A percentile compares a stretch with the other conserved stretches of the same genome.
These are phyloP conservation scores for Drosophila virilis DNA, from an alignment of 1,140 invertebrate genomes.

Conservation along the genomic window DNA sequence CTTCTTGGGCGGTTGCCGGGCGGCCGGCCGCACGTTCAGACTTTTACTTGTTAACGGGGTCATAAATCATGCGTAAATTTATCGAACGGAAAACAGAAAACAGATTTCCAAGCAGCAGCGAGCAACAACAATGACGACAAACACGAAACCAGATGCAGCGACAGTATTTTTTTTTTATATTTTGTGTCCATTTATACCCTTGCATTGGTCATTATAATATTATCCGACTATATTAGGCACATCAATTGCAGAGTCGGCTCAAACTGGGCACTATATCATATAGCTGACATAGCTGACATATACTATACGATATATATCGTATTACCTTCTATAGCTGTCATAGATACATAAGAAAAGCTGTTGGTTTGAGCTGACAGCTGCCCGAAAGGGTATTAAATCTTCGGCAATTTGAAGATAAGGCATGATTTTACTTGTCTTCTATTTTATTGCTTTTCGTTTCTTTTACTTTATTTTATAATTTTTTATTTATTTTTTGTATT, in stretches of 20 bases:
- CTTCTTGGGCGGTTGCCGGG: slow-evolving; percentile 50
- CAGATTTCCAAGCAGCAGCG: slow-evolving; percentile 66
- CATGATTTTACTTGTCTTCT: not conserved
- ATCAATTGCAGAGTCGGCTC: not conserved
- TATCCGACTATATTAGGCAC: not conserved
- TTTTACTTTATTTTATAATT: not conserved
- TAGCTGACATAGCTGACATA: too few relatives aligned
- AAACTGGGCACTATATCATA: too few relatives aligned
- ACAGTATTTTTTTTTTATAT: slow-evolving; percentile 33
- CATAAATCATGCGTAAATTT: slow-evolving; percentile 83
- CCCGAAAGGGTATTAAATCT: too few relatives aligned
- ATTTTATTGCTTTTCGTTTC: not conserved
- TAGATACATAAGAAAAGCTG: too few relatives aligned
- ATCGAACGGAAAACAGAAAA: slow-evolving; percentile 81
- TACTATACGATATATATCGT: too few relatives aligned
- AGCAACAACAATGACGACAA: slow-evolving; percentile 53
- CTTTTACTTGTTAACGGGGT: slow-evolving; percentile 81
- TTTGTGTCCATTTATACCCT: not conserved
- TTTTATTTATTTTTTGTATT: not conserved
- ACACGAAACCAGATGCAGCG: slow-evolving; percentile 44
- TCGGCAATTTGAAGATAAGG: too few relatives aligned
- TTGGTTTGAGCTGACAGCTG: too few relatives aligned
- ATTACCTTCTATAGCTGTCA: too few relatives aligned
- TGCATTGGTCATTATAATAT: not conserved
- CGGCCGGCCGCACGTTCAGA: slow-evolving; percentile 72